A percentile compares a stretch with the other conserved stretches of the same genome.
Evolutionary conservation across 2,888 invertebrate genomes (phyloP).

Genomic region (Acanthosepion pharaonis): DNA sequence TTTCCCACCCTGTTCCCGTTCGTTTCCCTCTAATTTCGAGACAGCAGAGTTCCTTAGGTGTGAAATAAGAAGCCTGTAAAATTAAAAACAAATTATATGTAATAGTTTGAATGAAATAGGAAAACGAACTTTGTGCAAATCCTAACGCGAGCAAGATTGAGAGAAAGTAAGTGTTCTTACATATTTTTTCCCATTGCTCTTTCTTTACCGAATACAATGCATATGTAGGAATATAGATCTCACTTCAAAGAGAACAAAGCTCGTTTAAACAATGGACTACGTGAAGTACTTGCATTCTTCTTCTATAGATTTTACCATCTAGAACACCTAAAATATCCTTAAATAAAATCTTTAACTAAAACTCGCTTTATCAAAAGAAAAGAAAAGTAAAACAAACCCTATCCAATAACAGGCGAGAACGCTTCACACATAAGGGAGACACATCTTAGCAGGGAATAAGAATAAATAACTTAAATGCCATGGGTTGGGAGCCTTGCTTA

Average conservation of each 20-base stretch:
- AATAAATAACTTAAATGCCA: conserved; percentile 21
- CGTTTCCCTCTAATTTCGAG: no score
- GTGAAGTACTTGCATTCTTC: neutral
- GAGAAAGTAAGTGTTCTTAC: no score
- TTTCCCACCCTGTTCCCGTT: no score
- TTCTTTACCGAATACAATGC: no score
- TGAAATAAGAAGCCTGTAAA: no score
- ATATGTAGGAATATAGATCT: neutral
- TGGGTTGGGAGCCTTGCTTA: conserved; percentile 7
- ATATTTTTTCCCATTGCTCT: no score
- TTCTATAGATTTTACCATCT: neutral
- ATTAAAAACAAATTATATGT: no score
- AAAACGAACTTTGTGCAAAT: no score
- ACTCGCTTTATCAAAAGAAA: neutral
- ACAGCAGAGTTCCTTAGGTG: no score
- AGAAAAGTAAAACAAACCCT: neutral
- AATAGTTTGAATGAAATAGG: no score
- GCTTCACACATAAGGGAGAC: neutral
- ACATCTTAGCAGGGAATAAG: neutral
- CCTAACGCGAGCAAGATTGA: no score
- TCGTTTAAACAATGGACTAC: neutral
- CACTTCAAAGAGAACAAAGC: neutral
- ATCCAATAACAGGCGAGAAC: neutral
- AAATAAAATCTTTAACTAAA: neutral
- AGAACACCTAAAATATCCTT: neutral